Percentiles rank a stretch among this genome's conserved stretches.
Evolutionary conservation across 2,888 invertebrate genomes (phyloP).

Genomic region (Sericinus montela): DNA sequence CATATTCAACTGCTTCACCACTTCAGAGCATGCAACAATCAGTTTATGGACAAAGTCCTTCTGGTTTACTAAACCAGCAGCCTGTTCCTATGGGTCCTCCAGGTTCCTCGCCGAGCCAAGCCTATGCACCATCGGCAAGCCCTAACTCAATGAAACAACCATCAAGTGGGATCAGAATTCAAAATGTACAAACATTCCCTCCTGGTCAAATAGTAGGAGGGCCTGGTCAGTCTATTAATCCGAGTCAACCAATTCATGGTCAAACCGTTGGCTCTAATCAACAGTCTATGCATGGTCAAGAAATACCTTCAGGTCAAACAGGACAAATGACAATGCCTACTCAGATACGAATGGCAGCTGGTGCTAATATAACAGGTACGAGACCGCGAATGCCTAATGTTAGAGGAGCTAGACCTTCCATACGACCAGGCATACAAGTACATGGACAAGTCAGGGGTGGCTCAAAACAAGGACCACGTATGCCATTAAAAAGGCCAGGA

Average conservation of each 20-base stretch:
- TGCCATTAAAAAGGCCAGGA: constrained; percentile 63
- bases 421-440: constrained; percentile 64
- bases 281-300: constrained; percentile 7
- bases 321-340: constrained; percentile 51
- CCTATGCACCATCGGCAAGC: constrained; percentile 50
- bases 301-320: constrained; percentile 26
- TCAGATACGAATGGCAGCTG: constrained; percentile 60
- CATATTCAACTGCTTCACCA: constrained; percentile 55
- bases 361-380: constrained; percentile 46
- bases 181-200: constrained; percentile 65
- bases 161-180: constrained; percentile 51
- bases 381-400: constrained; percentile 54
- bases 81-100: constrained; percentile 50
- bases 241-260: constrained; percentile 29
- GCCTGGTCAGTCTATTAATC: constrained; percentile 33
- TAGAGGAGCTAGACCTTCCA: constrained; percentile 51
- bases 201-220: constrained; percentile 47
- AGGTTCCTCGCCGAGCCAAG: constrained; percentile 38
- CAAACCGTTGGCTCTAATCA: constrained; percentile 34
- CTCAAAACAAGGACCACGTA: constrained; percentile 48
- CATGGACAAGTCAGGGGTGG: constrained; percentile 60
- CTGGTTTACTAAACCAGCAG: constrained; percentile 35
- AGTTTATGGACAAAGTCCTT: constrained; percentile 54
- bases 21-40: constrained; percentile 70
- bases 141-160: constrained; percentile 56